Conservation (phyloP, 2,797 vertebrate genomes). For the Dendrocincla tyrannina region DNA sequence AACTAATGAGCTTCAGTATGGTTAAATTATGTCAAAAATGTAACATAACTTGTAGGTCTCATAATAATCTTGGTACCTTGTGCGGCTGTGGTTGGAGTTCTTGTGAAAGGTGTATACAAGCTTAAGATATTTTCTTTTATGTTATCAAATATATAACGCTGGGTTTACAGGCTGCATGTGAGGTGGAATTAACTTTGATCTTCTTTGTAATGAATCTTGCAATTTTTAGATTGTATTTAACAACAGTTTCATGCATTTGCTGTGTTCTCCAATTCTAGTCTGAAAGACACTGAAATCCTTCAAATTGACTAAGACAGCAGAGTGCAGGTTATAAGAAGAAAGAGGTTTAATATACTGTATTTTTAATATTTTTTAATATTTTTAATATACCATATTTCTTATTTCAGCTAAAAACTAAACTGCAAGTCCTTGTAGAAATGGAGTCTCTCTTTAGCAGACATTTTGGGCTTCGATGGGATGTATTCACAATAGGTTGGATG, state of each 20-base stretch:
- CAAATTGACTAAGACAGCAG: not conserved
- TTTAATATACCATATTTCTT: not conserved
- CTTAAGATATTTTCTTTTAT: not conserved
- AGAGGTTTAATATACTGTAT: not conserved
- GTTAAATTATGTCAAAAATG: not conserved
- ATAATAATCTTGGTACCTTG: not conserved
- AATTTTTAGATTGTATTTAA: not conserved
- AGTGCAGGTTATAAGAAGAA: not conserved
- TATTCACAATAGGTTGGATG: not conserved
- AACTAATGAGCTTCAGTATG: not conserved
- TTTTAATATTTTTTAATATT: not conserved
- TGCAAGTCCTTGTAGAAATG: not conserved
- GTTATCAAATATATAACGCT: not conserved
- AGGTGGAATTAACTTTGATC: not conserved
- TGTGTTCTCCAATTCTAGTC: not conserved
- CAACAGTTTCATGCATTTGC: not conserved
- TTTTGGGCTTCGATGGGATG: not conserved
- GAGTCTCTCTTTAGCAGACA: not conserved
- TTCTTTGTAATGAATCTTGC: not conserved
- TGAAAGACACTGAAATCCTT: not conserved
- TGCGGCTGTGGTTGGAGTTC: not conserved
- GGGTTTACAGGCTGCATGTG: not conserved
- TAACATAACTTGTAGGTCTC: not conserved
- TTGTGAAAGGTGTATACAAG: not conserved
- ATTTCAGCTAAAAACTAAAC: not conserved